Percentiles rank a stretch among this genome's conserved stretches.
These are phyloP conservation scores for Callaeas wilsoni DNA, from an alignment of 2,113 vertebrate species.

Conservation along the genomic window DNA sequence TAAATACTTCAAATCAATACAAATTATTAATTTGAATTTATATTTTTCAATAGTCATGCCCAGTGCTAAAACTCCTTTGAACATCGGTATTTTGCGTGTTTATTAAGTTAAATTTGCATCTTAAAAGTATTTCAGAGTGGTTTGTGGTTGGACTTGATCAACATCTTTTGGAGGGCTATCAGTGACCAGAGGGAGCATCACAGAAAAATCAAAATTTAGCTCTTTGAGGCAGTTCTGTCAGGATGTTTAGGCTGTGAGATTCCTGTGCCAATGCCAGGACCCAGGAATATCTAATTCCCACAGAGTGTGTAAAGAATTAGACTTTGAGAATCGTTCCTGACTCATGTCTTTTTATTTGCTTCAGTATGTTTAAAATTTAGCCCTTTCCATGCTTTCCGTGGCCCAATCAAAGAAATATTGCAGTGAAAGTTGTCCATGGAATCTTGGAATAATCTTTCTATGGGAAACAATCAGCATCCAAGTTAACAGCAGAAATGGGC, in stretches of 20 bases:
- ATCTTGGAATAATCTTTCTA: background rate
- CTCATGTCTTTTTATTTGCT: background rate
- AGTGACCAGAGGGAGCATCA: background rate
- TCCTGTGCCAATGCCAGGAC: background rate
- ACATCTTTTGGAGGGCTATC: fast-evolving
- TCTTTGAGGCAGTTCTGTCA: background rate
- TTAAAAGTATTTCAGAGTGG: background rate
- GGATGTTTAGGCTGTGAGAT: background rate
- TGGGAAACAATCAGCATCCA: background rate
- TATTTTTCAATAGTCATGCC: background rate
- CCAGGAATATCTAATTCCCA: background rate
- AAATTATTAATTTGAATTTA: background rate
- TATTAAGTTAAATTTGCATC: background rate
- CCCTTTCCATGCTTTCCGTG: fast-evolving
- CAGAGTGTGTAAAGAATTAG: background rate
- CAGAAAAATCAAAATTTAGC: background rate
- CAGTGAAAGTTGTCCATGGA: background rate
- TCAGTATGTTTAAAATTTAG: background rate
- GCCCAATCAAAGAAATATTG: background rate
- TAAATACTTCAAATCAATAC: too few relatives aligned
- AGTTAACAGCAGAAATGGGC: background rate
- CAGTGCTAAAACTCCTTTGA: background rate
- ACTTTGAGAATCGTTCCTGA: background rate
- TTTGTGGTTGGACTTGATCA: background rate
- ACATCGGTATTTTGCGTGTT: background rate